These are phyloP conservation scores for Chrysocyon brachyurus DNA, from an alignment of 2,797 vertebrate genomes.

Conservation along the genomic window DNA sequence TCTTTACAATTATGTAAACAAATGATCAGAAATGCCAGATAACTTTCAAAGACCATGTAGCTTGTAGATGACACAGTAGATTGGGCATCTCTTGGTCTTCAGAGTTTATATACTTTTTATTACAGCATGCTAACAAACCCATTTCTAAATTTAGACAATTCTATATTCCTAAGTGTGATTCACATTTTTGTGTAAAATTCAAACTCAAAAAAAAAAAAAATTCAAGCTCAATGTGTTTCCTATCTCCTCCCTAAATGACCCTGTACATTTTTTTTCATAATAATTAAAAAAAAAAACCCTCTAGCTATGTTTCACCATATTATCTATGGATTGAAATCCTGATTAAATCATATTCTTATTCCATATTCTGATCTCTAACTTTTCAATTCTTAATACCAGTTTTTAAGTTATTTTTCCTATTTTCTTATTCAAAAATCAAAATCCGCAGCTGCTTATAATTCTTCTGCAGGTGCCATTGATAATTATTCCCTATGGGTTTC, in stretches of 20 bases:
- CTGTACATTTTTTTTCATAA: background rate
- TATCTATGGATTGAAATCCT: slow-evolving; percentile 38
- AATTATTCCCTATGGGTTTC: slow-evolving; percentile 82
- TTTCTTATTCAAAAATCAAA: slow-evolving; percentile 82
- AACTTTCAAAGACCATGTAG: background rate
- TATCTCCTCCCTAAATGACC: background rate
- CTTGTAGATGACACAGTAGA: background rate
- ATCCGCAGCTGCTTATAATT: slow-evolving; percentile 82
- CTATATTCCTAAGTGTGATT: background rate
- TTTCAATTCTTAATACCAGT: slow-evolving; percentile 66
- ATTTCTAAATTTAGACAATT: background rate
- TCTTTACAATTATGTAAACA: background rate
- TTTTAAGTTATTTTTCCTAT: slow-evolving; percentile 70
- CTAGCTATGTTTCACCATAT: background rate
- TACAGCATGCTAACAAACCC: background rate
- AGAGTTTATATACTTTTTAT: background rate
- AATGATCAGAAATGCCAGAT: background rate
- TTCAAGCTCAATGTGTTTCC: background rate
- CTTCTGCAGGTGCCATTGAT: slow-evolving; percentile 76
- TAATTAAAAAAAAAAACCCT: background rate
- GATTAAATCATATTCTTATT: slow-evolving; percentile 5
- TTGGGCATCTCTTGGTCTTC: background rate
- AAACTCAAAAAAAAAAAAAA: background rate
- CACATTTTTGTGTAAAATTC: background rate
- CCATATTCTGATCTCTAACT: slow-evolving; percentile 20